Evolutionary conservation across 2,797 vertebrate species (phyloP).

Genomic region (Diplodus puntazzo): DNA sequence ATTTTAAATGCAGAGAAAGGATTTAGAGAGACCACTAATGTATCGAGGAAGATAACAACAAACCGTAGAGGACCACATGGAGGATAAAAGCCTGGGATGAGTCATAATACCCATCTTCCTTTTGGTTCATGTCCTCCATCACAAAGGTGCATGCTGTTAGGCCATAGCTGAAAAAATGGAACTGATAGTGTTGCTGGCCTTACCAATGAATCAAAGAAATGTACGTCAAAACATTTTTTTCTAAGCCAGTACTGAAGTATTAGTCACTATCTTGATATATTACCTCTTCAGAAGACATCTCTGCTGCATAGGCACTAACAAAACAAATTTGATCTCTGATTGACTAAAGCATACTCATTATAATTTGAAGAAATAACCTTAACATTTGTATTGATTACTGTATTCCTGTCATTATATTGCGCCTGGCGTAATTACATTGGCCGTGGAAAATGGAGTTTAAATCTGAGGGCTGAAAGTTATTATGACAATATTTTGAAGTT

Average conservation of each 20-base stretch:
- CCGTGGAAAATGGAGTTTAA: not conserved
- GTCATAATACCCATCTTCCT: not conserved
- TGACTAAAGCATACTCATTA: not conserved
- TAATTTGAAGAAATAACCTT: not conserved
- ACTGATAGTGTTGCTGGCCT: not conserved
- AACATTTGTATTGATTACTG: conserved; percentile 2
- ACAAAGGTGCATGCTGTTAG: not conserved
- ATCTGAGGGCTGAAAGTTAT: not conserved
- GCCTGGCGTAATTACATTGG: conserved; percentile 7
- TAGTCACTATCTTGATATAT: not conserved
- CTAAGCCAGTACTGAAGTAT: not conserved
- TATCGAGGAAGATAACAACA: not conserved
- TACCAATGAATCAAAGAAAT: not conserved
- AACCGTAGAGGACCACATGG: not conserved
- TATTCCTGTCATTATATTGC: conserved; percentile 1
- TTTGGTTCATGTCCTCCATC: not conserved
- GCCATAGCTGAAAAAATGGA: not conserved
- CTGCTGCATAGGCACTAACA: not conserved
- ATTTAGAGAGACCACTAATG: not conserved
- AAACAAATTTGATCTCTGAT: not conserved
- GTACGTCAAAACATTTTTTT: not conserved
- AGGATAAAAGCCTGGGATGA: not conserved
- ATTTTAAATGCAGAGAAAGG: conserved; percentile 7
- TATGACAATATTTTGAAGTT: not conserved
- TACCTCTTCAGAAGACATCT: not conserved